phyloP scores from a whole-genome alignment of 2,888 invertebrate genomes.

The Drosophila neonasuta region DNA sequence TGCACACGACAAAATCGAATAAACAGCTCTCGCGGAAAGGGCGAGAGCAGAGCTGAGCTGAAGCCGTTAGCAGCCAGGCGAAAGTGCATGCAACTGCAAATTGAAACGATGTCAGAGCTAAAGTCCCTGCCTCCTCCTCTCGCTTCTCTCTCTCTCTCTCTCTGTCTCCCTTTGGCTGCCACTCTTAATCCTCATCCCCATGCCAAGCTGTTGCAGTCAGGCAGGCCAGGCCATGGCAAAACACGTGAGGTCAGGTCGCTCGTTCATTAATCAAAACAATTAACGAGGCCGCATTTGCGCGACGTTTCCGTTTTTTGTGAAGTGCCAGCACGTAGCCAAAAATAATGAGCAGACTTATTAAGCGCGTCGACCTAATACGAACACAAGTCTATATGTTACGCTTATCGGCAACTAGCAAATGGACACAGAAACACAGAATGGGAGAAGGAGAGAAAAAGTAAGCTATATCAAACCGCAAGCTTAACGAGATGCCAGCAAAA shows the following conservation, averaged over 20 bases:
- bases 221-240: slow-evolving; percentile 18
- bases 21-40: slow-evolving; percentile 57
- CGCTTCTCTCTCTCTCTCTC: too few species aligned
- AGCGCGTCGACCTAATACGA: slow-evolving; percentile 51
- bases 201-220: slow-evolving; percentile 5
- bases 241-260: slow-evolving; percentile 72
- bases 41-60: slow-evolving; percentile 1
- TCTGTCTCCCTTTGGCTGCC: not conserved
- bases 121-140: not conserved
- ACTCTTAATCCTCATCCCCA: not conserved
- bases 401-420: not conserved
- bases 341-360: slow-evolving; percentile 77
- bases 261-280: slow-evolving; percentile 78
- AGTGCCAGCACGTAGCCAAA: slow-evolving; percentile 71
- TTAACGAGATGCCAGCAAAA: slow-evolving; percentile 47
- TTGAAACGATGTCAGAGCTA: slow-evolving; percentile 60
- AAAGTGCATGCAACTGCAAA: slow-evolving; percentile 73
- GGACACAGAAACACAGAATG: not conserved
- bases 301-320: slow-evolving; percentile 72
- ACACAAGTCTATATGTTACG: slow-evolving; percentile 5
- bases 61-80: slow-evolving; percentile 27
- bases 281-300: slow-evolving; percentile 77
- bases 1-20: slow-evolving; percentile 78
- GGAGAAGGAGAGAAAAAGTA: not conserved
- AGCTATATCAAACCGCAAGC: slow-evolving; percentile 33